Evolutionary conservation across 2,113 vertebrate genomes (phyloP).

Genomic region (Seriola dumerili): DNA sequence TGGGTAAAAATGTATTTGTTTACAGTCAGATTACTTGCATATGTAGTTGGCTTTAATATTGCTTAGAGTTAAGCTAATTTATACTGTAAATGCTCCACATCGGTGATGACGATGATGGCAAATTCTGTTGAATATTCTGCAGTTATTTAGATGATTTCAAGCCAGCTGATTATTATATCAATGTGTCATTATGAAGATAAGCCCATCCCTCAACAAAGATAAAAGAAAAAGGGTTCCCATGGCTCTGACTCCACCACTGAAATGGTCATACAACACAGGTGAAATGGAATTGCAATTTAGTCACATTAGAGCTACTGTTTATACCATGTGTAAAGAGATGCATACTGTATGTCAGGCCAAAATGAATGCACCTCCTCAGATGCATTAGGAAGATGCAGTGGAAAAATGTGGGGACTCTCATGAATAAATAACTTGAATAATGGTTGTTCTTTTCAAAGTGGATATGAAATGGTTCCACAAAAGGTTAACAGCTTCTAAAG

Average conservation of each 20-base stretch:
- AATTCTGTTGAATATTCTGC: neutral
- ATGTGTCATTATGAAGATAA: neutral
- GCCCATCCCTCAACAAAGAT: neutral
- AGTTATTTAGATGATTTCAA: neutral
- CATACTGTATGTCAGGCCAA: neutral
- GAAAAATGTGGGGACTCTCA: constrained; percentile 23
- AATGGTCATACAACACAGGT: neutral
- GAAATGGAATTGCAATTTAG: neutral
- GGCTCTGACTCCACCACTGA: neutral
- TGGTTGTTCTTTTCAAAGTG: constrained; percentile 38
- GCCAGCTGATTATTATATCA: neutral
- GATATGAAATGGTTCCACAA: constrained; percentile 38
- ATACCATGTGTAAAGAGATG: neutral
- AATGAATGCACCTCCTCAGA: neutral
- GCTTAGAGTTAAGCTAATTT: neutral
- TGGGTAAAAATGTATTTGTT: neutral
- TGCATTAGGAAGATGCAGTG: neutral
- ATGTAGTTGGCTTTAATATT: neutral
- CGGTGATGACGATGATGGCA: too few relatives aligned
- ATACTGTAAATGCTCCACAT: neutral
- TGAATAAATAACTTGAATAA: constrained; percentile 66
- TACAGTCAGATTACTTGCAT: neutral
- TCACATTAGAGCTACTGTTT: neutral
- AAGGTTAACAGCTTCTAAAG: constrained; percentile 72
- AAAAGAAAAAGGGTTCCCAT: neutral